Evolutionary conservation across 2,797 vertebrate genomes (phyloP), one percentile per base, ranked within the genome.

Genomic region (Megaceryle alcyon): DNA sequence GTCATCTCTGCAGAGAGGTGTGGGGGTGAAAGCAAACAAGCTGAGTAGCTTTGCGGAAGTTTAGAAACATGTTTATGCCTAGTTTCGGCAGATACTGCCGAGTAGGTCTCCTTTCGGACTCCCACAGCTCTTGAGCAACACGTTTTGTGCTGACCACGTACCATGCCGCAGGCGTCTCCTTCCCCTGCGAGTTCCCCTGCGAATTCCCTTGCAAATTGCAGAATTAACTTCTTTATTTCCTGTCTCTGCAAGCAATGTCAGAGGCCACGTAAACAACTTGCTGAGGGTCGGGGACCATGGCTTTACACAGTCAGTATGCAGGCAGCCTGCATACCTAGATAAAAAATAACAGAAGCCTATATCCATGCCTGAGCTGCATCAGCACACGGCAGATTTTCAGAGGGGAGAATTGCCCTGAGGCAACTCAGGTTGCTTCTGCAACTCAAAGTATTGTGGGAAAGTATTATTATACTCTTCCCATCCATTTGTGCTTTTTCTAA

Each of bases 71-170:
- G 41, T 88, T 68, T 65, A 35, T 53, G 46, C 51, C 35, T 37
- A 63, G 59, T 90, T 95, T 95, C 73, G 2, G 77, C 83, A 95
- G 93, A 96, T 94, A 91, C 86, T 95, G 80, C 54, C 5, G 23
- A 81, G 49, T 18, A 69, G 46, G 54, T 78, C 73, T 92, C 37
- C 37, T 91, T 56, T 82, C 15, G 6, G 86, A 41, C 73, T 94
- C 85, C 80, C 63, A 88, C 77, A 94, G n/a, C 59, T 94, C 87
- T 94, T 92, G 73, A 94, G 85, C 39, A 94, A 94, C 39, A 21
- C 0, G 0, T 19, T 94, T 83, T 79, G 48, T 81, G 70, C 80
- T 95, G 77, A 90, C 77, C 82, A 79, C 17, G 5, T 25, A 75
- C 68, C 10, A 9, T 19, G 69, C 76, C 6, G 0, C 54, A 63